Evolutionary conservation across 2,797 vertebrate species (phyloP).

Genomic region (Lophotriccus pileatus): DNA sequence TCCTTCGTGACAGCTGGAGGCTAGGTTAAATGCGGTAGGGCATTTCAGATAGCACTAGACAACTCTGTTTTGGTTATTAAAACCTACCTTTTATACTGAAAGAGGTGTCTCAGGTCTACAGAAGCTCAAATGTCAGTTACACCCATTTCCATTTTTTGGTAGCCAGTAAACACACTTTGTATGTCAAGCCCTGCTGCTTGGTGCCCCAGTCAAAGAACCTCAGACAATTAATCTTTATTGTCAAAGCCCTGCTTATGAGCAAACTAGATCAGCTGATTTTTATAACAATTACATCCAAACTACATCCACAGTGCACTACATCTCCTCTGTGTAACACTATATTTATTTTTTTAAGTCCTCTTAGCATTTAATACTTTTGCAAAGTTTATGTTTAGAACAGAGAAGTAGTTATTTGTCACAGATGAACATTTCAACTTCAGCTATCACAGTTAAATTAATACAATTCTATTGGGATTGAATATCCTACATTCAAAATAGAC

Average conservation of each 20-base stretch:
- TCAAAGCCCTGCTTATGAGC: not conserved
- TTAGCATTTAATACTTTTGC: not conserved
- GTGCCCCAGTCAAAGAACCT: not conserved
- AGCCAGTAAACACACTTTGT: not conserved
- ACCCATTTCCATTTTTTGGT: not conserved
- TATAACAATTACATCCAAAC: not conserved
- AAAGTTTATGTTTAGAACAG: not conserved
- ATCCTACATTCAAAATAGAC: not conserved
- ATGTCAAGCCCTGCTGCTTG: not conserved
- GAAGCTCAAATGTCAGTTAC: not conserved
- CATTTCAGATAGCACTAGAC: not conserved
- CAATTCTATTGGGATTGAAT: not conserved
- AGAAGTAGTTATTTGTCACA: not conserved
- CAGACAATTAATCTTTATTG: not conserved
- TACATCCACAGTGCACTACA: not conserved
- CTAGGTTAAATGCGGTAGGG: not conserved
- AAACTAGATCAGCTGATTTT: not conserved
- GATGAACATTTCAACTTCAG: not conserved
- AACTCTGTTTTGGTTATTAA: not conserved
- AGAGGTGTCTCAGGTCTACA: not conserved
- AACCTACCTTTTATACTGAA: not conserved
- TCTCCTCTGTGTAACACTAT: not conserved
- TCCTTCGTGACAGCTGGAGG: not conserved
- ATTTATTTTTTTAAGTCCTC: not conserved
- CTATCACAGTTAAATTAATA: not conserved